Evolutionary conservation across 2,113 vertebrate species (phyloP).

Genomic region (Athene cunicularia): DNA sequence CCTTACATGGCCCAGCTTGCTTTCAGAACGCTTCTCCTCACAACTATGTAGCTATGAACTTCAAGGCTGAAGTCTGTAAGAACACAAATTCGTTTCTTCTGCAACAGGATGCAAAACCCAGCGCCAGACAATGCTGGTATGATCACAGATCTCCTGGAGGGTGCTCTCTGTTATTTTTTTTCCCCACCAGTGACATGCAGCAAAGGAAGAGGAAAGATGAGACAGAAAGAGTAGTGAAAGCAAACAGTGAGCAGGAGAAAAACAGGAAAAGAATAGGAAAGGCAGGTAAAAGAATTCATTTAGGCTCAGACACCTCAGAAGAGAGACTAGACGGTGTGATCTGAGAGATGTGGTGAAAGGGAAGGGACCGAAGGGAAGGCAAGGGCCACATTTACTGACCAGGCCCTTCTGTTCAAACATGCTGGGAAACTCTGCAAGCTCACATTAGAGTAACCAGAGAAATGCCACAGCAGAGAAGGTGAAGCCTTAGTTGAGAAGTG

Average conservation of each 20-base stretch:
- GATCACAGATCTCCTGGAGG: not conserved
- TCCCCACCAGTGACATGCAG: not conserved
- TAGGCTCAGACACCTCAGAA: not conserved
- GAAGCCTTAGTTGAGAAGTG: not conserved
- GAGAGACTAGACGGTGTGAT: not conserved
- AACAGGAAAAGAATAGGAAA: not conserved
- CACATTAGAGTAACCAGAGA: not conserved
- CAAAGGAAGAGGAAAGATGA: not conserved
- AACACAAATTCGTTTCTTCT: not conserved
- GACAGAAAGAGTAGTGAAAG: not conserved
- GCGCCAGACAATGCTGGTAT: fast-evolving
- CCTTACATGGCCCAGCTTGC: not conserved
- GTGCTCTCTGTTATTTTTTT: not conserved
- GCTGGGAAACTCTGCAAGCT: not conserved
- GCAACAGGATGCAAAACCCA: not conserved
- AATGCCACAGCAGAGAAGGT: not conserved
- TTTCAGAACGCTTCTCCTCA: not conserved
- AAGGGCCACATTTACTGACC: not conserved
- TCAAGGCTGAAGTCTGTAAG: not conserved
- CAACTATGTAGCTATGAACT: not conserved
- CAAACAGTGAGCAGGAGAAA: not conserved
- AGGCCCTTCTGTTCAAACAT: not conserved
- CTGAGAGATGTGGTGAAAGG: too few species aligned
- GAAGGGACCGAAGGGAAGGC: not conserved
- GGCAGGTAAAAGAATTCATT: not conserved